These are phyloP conservation scores for Maniola jurtina DNA, from an alignment of 1,140 invertebrate species.

Conservation along the genomic window DNA sequence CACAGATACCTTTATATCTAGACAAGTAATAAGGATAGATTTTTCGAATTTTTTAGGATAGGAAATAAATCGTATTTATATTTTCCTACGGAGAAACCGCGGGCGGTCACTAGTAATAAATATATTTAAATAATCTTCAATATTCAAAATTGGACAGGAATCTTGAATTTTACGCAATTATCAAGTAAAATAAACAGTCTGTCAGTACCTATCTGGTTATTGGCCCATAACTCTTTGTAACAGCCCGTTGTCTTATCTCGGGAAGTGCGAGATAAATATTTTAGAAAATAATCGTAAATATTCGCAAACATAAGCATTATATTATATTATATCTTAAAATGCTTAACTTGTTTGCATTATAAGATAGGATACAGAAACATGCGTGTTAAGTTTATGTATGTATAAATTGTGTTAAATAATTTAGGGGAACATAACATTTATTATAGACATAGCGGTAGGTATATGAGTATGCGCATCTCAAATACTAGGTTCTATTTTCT, in stretches of 20 bases:
- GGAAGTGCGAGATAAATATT: slow-evolving; percentile 16
- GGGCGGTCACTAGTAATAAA: too few species aligned
- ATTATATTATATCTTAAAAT: slow-evolving; percentile 20
- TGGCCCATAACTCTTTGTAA: slow-evolving; percentile 17
- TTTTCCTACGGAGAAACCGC: too few species aligned
- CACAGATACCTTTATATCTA: too few species aligned
- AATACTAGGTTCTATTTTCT: too few species aligned
- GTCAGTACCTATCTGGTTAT: slow-evolving; percentile 7
- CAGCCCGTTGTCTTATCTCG: slow-evolving; percentile 28
- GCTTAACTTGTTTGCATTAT: slow-evolving; percentile 11
- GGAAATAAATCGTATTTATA: too few species aligned
- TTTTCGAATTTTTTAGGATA: too few species aligned
- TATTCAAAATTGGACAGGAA: not conserved
- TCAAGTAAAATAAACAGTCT: slow-evolving; percentile 13
- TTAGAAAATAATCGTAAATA: slow-evolving; percentile 28
- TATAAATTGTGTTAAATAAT: too few species aligned
- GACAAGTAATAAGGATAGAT: too few species aligned
- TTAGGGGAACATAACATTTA: too few species aligned
- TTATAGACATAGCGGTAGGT: too few species aligned
- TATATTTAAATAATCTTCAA: not conserved
- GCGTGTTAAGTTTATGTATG: not conserved
- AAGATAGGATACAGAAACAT: slow-evolving; percentile 3
- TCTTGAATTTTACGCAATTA: not conserved
- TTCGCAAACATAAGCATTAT: slow-evolving; percentile 20
- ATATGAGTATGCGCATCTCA: too few species aligned